Conservation (phyloP, 1,140 invertebrate genomes). For the Hirudo medicinalis region DNA sequence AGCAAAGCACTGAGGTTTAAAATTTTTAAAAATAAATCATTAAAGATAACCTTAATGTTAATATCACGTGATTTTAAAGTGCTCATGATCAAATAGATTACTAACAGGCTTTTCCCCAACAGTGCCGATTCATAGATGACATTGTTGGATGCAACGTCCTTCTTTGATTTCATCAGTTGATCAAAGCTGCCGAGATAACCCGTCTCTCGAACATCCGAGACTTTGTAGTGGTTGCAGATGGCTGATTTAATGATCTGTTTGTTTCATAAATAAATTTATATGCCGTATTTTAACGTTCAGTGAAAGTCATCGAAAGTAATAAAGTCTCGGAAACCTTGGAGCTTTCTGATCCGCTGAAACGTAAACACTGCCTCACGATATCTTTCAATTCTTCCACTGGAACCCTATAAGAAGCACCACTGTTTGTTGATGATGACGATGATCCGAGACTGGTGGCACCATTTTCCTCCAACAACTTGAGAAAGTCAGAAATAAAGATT, state of each 20-base stretch:
- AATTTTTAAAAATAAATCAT: not conserved
- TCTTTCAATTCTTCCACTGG: not conserved
- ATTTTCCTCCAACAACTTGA: not conserved
- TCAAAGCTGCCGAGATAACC: not conserved
- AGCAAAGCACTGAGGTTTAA: not conserved
- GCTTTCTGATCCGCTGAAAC: not conserved
- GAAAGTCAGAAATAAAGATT: not conserved
- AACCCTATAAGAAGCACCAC: not conserved
- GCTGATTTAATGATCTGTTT: not conserved
- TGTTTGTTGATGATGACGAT: not conserved
- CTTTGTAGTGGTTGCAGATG: not conserved
- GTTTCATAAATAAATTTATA: not conserved
- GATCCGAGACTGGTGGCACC: not conserved
- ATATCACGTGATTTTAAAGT: not conserved
- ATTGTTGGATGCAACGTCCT: not conserved
- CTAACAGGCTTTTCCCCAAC: too few species aligned
- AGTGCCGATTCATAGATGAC: too few species aligned
- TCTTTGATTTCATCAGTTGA: constrained; percentile 5
- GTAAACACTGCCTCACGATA: not conserved
- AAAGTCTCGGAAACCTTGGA: not conserved
- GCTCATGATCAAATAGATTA: not conserved
- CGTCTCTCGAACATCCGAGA: not conserved
- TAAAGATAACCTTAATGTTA: not conserved
- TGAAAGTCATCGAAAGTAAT: not conserved
- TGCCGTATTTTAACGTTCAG: not conserved